Conservation (phyloP, 2,888 invertebrate genomes). For the Chrysomela aeneicollis region DNA sequence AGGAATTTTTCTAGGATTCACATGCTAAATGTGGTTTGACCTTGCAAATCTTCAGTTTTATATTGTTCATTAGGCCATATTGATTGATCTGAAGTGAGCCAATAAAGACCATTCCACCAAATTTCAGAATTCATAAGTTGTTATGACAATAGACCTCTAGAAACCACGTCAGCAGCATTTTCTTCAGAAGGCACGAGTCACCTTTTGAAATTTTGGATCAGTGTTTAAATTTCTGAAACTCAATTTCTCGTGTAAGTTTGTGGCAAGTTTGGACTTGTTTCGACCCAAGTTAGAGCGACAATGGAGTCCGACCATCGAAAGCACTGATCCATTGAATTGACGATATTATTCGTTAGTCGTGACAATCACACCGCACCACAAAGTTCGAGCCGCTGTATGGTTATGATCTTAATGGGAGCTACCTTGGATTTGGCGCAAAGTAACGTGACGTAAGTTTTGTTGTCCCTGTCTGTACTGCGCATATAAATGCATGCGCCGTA, state of each 20-base stretch:
- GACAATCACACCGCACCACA: constrained; percentile 18
- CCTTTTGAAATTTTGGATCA: constrained; percentile 28
- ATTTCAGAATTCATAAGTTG: constrained; percentile 15
- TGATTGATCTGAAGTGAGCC: constrained; percentile 8
- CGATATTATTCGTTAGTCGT: constrained; percentile 5
- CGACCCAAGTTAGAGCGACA: constrained; percentile 25
- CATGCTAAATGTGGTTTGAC: background rate
- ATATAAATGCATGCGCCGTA: constrained; percentile 19
- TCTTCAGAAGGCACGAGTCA: constrained; percentile 32
- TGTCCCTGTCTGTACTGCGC: background rate
- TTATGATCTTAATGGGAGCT: constrained; percentile 19
- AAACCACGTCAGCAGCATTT: constrained; percentile 37
- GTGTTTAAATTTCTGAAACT: constrained; percentile 34
- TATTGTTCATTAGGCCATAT: constrained; percentile 16
- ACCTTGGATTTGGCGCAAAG: constrained; percentile 20
- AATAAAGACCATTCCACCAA: constrained; percentile 35
- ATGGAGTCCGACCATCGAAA: constrained; percentile 8
- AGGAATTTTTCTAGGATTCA: background rate
- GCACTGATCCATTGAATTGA: constrained; percentile 9
- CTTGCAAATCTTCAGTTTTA: background rate
- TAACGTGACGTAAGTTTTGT: background rate
- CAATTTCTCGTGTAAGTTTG: constrained; percentile 38
- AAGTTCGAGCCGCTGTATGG: constrained; percentile 21
- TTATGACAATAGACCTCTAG: constrained; percentile 17
- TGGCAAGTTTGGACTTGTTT: constrained; percentile 31